These are phyloP conservation scores for Corythucha ciliata DNA, from an alignment of 2,888 invertebrate species.

Conservation along the genomic window DNA sequence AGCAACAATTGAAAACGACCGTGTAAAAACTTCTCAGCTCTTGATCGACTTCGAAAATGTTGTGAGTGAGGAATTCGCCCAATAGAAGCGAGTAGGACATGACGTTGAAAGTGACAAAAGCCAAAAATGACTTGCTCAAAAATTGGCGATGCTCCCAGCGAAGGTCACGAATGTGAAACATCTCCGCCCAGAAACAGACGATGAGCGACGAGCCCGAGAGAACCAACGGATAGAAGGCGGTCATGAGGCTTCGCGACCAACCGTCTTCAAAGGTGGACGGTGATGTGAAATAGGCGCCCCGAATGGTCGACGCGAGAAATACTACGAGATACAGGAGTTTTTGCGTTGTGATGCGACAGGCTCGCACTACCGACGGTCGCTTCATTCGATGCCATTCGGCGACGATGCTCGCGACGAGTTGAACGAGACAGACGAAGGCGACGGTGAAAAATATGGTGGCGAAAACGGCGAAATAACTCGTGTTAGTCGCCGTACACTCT, in stretches of 20 bases:
- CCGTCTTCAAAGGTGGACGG: slow-evolving; percentile 47
- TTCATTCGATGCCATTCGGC: slow-evolving; percentile 68
- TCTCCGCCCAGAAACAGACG: slow-evolving; percentile 93
- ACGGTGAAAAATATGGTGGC: slow-evolving; percentile 66
- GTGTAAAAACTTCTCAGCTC: slow-evolving; percentile 62
- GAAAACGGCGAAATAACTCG: slow-evolving; percentile 60
- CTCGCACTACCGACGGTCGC: slow-evolving; percentile 67
- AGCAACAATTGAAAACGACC: slow-evolving; percentile 84
- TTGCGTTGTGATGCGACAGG: slow-evolving; percentile 80
- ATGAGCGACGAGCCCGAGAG: slow-evolving; percentile 82
- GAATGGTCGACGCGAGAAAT: slow-evolving; percentile 71
- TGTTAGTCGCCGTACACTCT: slow-evolving; percentile 70
- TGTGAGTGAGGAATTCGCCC: slow-evolving; percentile 57
- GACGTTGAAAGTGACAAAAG: slow-evolving; percentile 80
- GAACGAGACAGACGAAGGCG: slow-evolving; percentile 73
- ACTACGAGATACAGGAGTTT: slow-evolving; percentile 81
- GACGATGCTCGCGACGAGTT: slow-evolving; percentile 71
- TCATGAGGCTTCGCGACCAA: slow-evolving; percentile 78
- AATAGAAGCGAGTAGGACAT: slow-evolving; percentile 76
- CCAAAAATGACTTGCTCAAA: slow-evolving; percentile 81
- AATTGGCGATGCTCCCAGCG: slow-evolving; percentile 83
- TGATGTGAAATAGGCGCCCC: slow-evolving; percentile 83
- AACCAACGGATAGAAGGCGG: slow-evolving; percentile 81
- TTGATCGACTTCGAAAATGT: slow-evolving; percentile 47
- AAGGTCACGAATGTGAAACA: slow-evolving; percentile 79